Base-by-base conservation (phyloP, 1,140 invertebrate genomes). In the Linepithema humile region DNA sequence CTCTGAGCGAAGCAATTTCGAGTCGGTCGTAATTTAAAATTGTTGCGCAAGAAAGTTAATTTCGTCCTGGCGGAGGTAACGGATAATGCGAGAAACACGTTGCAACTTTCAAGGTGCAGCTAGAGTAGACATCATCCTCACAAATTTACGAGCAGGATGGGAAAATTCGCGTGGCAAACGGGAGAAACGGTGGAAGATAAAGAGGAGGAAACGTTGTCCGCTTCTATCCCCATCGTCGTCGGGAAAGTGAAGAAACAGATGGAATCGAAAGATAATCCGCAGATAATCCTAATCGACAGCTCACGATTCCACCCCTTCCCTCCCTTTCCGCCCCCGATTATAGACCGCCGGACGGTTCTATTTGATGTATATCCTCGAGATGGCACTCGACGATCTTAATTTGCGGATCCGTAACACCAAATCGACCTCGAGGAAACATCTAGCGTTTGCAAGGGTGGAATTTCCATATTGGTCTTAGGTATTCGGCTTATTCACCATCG, bases 231-330 rank as follows among this genome's bases (percentile, higher is more conserved):
- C 57, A 26, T 72, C 38, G 20, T 35, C 62, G 45, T 78, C 60
- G 48, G 59, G 70, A 20, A 78, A 10, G 60, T 53, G 48, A 59
- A 80, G 65, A 78, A 83, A 70, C 70, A 89, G 80, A 86, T 62
- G 80, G 84, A 59, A 17, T 15, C 62, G 57, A 65, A 74, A 84
- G 70, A 72, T 91, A 90, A 91, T 91, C 88, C 64, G 55, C 65
- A 87, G 88, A 91, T 91, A 90, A 91, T 91, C 90, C 89, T 87
- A 91, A 91, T 91, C 84, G 90, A 91, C 84, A 60, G 85, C 82
- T 87, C 75, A 87, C 65, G 55, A 59, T 29, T 59, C 57, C 12
- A 12, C 29, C 29, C 20, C 10, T 12, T 15, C 20, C 12, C n/a
- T 12, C 9, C 2, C 6, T 2, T 12, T 53, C 2, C 48, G n/a